A percentile compares a stretch with the other conserved stretches of the same genome.
phyloP scores from a whole-genome alignment of 2,797 vertebrate species.

The Rhinichthys osculus region DNA sequence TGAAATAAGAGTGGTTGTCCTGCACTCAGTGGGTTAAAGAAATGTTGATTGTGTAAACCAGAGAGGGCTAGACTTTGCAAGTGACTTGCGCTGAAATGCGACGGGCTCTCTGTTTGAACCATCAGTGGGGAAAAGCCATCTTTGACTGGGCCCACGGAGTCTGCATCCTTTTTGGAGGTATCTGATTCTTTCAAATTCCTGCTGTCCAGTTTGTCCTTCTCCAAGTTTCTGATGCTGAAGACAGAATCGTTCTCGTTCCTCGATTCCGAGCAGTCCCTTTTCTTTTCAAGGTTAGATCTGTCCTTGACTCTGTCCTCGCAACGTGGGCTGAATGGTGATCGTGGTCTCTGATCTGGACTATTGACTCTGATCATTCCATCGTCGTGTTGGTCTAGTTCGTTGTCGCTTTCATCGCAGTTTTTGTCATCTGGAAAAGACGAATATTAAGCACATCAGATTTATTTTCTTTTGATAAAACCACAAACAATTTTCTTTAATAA shows the following conservation, averaged over 20 bases:
- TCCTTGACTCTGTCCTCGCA: slow-evolving; percentile 73
- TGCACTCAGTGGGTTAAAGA: slow-evolving; percentile 79
- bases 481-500: background rate
- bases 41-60: slow-evolving; percentile 80
- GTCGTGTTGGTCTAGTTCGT: slow-evolving; percentile 81
- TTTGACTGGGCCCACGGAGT: slow-evolving; percentile 72
- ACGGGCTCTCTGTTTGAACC: slow-evolving; percentile 77
- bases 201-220: slow-evolving; percentile 80
- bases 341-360: slow-evolving; percentile 65
- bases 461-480: background rate
- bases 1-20: slow-evolving; percentile 85
- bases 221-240: slow-evolving; percentile 69
- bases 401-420: slow-evolving; percentile 79
- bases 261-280: slow-evolving; percentile 62
- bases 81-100: slow-evolving; percentile 75
- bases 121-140: slow-evolving; percentile 78
- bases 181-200: slow-evolving; percentile 70
- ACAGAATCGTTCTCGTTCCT: slow-evolving; percentile 67
- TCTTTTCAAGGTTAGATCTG: slow-evolving; percentile 67
- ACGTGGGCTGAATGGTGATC: slow-evolving; percentile 67
- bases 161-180: slow-evolving; percentile 64
- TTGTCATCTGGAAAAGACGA: slow-evolving; percentile 78
- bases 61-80: slow-evolving; percentile 85
- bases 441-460: background rate
- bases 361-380: slow-evolving; percentile 72